Evolutionary conservation across 2,797 vertebrate species (phyloP), one percentile per base, ranked within the genome.

Genomic region (Sebastes oblongus): DNA sequence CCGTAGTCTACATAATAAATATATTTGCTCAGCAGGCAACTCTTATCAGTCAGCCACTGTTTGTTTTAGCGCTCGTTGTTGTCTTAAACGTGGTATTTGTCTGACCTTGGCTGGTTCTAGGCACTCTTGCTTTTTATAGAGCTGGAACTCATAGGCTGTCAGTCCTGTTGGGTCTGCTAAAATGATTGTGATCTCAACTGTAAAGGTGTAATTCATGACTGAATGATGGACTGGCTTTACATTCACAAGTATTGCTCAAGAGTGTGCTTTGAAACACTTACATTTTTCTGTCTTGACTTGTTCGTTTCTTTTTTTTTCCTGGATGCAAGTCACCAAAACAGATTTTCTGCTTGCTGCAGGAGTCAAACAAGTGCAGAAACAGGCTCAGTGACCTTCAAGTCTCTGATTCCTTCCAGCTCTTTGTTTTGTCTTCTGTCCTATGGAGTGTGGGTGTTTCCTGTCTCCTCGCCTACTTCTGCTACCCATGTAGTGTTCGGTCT

Each of bases 31-130:
- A 90, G 14, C 20, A 52, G 55, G 66, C 66, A 65, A 29, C 64
- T 72, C 81, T 90, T 92, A 91, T 86, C 89, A 65, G 61, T 42
- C 46, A 69, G 84, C 66, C 59, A 14, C 67, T 91, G 84, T 94
- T 95, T 93, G 85, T 77, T 91, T 83, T 85, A 66, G 66, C 55
- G 6, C 81, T 78, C 66, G 82, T 75, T 83, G 78, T 88, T 88
- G 81, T 78, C 75, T 86, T 78, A 77, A 92, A 84, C 83, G 30
- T 71, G 42, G 58, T 72, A 52, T 90, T 89, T 69, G 68, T 50
- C 81, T 90, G 91, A 93, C 94, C 91, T 94, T 92, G 88, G 34
- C 72, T 61, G 13, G 58, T 46, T 83, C 46, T 3, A 22, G 18
- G 55, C 71, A 12, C 66, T 81, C 32, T 80, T 42, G 7, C 68